Base-by-base conservation (phyloP, 2,797 vertebrate genomes). In the Arrhamphus sclerolepis region DNA sequence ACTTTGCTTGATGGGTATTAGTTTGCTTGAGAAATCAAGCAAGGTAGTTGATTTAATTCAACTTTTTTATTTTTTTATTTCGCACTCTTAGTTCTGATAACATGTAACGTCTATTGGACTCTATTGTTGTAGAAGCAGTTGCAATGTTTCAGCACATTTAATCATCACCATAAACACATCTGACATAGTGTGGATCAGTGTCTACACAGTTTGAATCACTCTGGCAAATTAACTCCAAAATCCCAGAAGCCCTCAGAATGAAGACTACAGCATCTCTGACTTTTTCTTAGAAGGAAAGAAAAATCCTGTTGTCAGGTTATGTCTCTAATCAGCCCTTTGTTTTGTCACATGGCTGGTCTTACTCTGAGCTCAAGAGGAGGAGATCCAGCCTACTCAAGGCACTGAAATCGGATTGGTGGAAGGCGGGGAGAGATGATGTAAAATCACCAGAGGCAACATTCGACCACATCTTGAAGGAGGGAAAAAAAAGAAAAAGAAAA, bases 381-480 rank as follows among this genome's bases (percentile, higher is more conserved):
- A 76, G 75, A 72, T 78, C 66, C 76, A 68, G 68, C 75, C 74
- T 62, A 65, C 75, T 81, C 80, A 73, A 80, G 77, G 80, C 72
- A 60, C 76, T 83, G 72, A 77, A 90, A 89, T 90, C 85, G 65
- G 89, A 91, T 91, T 91, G 77, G 66, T 75, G 60, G 84, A 81
- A 87, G 89, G 90, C 87, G 86, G 91, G 84, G 88, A 80, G 68
- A 83, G 84, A 83, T 91, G 87, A 93, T 91, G 91, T 88, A 81
- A 92, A 86, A 90, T 92, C 89, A 92, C 58, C 91, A 84, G 89
- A 92, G 67, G 86, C 75, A 89, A 87, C 89, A 83, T 88, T 61
- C 85, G 83, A 90, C 75, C 54, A 62, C 46, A 57, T 72, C 64
- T 62, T 62, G 55, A 71, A 38, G 61, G 71, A 42, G 41, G 31